A percentile compares a stretch with the other conserved stretches of the same genome.
Evolutionary conservation across 2,113 vertebrate species (phyloP).

Genomic region (Pelecanoides urinatrix): DNA sequence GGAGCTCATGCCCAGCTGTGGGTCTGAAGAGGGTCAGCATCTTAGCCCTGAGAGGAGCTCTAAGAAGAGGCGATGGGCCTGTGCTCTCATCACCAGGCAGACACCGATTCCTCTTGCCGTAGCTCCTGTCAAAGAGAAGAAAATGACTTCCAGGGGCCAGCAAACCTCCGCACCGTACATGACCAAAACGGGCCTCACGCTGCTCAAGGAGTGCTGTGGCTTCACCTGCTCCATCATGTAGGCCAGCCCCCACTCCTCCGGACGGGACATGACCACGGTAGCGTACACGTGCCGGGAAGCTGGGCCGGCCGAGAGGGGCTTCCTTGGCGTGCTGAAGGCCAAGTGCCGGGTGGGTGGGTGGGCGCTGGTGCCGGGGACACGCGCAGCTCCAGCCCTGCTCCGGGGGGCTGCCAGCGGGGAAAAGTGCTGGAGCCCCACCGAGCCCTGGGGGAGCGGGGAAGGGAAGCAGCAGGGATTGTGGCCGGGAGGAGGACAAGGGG

Average conservation of each 20-base stretch:
- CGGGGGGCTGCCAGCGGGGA: background rate
- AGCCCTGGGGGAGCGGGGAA: background rate
- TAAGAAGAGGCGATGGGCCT: background rate
- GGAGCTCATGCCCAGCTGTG: background rate
- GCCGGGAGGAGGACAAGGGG: background rate
- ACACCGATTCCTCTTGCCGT: background rate
- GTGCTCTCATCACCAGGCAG: background rate
- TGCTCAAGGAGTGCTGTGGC: conserved; percentile 89
- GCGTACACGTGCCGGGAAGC: background rate
- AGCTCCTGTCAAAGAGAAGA: conserved; percentile 71
- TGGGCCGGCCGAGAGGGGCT: background rate
- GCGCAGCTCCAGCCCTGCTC: background rate
- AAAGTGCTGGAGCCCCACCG: background rate
- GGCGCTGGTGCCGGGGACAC: rapidly evolving
- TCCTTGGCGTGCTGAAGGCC: background rate
- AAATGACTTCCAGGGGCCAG: conserved; percentile 71
- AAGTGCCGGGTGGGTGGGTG: background rate
- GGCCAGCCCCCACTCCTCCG: background rate
- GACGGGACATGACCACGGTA: background rate
- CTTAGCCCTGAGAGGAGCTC: background rate
- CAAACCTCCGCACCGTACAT: conserved; percentile 75
- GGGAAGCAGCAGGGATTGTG: background rate
- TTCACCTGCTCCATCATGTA: conserved; percentile 91
- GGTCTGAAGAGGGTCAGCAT: background rate
- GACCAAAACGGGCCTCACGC: conserved; percentile 82